Percentiles rank a stretch among this genome's conserved stretches.
Conservation (phyloP, 35 echinoderm and acorn worm species). For the Patiria miniata region DNA sequence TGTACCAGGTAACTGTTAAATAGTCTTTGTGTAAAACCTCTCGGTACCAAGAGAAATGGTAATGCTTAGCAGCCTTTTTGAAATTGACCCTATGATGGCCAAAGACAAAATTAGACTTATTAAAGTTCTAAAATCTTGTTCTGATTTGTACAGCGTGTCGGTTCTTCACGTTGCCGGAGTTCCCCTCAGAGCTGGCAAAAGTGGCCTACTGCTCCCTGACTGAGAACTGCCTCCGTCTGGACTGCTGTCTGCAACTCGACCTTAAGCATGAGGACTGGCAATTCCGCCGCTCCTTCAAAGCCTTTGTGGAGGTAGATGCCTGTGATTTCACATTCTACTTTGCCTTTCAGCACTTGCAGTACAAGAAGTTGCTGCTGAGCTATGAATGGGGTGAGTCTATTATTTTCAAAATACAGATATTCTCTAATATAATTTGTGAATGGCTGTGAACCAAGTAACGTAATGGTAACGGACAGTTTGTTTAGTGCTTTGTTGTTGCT, state of each 20-base stretch:
- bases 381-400: constrained; percentile 31
- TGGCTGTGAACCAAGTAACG: no score
- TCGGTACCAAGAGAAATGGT: no score
- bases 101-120: neutral
- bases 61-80: no score
- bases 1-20: no score
- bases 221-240: constrained; percentile 42
- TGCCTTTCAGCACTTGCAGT: constrained; percentile 39
- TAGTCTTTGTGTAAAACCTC: no score
- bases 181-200: constrained; percentile 1
- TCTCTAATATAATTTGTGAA: no score
- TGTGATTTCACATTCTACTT: constrained; percentile 40
- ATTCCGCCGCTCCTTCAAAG: constrained; percentile 29
- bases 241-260: constrained; percentile 7
- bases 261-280: neutral
- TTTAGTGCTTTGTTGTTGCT: no score
- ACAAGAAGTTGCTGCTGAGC: constrained; percentile 2
- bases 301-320: constrained; percentile 40
- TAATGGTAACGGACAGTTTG: no score
- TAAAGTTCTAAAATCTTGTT: neutral
- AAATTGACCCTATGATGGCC: no score
- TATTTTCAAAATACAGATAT: no score
- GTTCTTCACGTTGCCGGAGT: neutral
- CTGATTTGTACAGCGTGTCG: neutral
- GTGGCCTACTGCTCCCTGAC: constrained; percentile 34